A percentile compares a stretch with the other conserved stretches of the same genome.
phyloP scores from a whole-genome alignment of 2,797 vertebrate species.

The Peromyscus nudipes region DNA sequence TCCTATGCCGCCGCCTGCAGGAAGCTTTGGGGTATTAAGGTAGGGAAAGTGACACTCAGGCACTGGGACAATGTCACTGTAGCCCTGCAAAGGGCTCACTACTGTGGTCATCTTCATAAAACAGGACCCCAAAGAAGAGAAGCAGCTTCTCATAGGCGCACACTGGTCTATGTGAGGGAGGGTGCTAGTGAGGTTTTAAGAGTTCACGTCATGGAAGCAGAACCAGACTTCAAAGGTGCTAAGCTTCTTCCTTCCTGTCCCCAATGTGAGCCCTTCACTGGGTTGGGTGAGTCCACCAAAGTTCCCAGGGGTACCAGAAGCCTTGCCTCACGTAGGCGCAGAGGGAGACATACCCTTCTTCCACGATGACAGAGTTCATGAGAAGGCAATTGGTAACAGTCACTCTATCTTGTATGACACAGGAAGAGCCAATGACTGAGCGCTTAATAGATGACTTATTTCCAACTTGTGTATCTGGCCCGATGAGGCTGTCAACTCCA shows the following conservation, averaged over 20 bases:
- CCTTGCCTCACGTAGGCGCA: not conserved
- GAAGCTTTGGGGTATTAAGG: not conserved
- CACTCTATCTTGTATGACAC: constrained; percentile 94
- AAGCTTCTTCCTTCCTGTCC: not conserved
- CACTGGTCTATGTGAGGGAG: not conserved
- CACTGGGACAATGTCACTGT: not conserved
- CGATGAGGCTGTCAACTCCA: constrained; percentile 95
- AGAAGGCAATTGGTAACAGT: constrained; percentile 97
- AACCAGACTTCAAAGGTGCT: constrained; percentile 24
- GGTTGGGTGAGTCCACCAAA: constrained; percentile 14
- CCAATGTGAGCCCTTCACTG: not conserved
- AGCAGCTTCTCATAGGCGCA: constrained; percentile 38
- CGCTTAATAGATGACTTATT: constrained; percentile 97
- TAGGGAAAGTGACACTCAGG: not conserved
- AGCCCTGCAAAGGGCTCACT: not conserved
- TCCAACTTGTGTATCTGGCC: constrained; percentile 93
- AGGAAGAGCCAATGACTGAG: constrained; percentile 93
- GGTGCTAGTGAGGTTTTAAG: constrained; percentile 37
- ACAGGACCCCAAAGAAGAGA: constrained; percentile 11
- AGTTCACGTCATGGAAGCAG: constrained; percentile 22
- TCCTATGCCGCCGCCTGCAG: not conserved
- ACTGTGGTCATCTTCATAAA: not conserved
- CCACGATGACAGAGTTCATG: constrained; percentile 97
- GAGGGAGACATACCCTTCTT: constrained; percentile 94
- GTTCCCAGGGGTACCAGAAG: not conserved